Conservation (phyloP, 2,888 invertebrate species). For the Pyrrhosoma nymphula region DNA sequence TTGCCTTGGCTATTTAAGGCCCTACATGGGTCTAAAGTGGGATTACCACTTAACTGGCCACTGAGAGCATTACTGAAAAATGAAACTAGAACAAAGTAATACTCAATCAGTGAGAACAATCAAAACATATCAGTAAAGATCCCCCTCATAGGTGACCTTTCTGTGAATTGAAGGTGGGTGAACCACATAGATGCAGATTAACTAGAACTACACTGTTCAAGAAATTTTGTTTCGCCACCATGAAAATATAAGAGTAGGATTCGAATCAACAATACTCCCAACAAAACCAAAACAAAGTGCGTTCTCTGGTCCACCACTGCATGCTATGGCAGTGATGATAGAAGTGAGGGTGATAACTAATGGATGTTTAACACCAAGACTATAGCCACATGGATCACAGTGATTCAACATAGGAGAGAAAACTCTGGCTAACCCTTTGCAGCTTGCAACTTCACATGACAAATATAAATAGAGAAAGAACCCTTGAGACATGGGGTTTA, state of each 20-base stretch:
- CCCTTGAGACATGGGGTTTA: slow-evolving; percentile 10
- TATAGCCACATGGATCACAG: slow-evolving; percentile 46
- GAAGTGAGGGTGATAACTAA: slow-evolving; percentile 50
- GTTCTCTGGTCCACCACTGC: slow-evolving; percentile 21
- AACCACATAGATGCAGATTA: slow-evolving; percentile 62
- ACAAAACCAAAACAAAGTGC: slow-evolving; percentile 48
- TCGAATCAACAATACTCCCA: slow-evolving; percentile 74
- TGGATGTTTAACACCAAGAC: slow-evolving; percentile 57
- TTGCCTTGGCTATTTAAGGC: slow-evolving; percentile 59
- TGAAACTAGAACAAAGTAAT: slow-evolving; percentile 54
- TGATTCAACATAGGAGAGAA: slow-evolving; percentile 32
- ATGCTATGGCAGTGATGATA: slow-evolving; percentile 38
- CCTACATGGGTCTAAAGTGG: slow-evolving; percentile 60
- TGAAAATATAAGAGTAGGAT: slow-evolving; percentile 81
- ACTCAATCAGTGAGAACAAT: slow-evolving; percentile 36
- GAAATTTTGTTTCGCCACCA: slow-evolving; percentile 85
- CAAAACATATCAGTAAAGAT: slow-evolving; percentile 52
- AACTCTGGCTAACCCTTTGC: slow-evolving; percentile 22
- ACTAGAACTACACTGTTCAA: slow-evolving; percentile 77
- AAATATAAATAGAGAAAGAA: slow-evolving; percentile 28
- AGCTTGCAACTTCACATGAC: slow-evolving; percentile 44
- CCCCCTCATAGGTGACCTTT: slow-evolving; percentile 64
- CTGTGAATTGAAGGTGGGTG: slow-evolving; percentile 55
- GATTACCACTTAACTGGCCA: slow-evolving; percentile 51
- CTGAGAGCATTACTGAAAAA: slow-evolving; percentile 60